These are phyloP conservation scores for Parnassius orleans DNA, from an alignment of 2,888 invertebrate genomes.

Conservation along the genomic window DNA sequence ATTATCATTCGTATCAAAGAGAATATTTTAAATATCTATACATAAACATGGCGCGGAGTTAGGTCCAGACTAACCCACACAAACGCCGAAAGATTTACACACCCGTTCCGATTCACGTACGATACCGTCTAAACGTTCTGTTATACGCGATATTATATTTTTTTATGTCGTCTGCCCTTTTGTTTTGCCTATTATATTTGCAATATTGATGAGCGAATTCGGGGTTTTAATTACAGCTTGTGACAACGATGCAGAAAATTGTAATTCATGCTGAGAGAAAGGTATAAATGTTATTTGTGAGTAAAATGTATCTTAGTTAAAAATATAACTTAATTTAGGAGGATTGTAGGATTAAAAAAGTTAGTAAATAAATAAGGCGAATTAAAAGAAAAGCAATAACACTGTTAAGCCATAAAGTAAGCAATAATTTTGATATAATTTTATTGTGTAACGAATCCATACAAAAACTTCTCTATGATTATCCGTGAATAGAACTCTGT, in stretches of 20 bases:
- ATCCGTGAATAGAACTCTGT: slow-evolving; percentile 17
- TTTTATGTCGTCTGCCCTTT: slow-evolving; percentile 63
- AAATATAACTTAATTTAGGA: too few species aligned
- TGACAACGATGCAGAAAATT: slow-evolving; percentile 16
- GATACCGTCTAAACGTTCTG: slow-evolving; percentile 65
- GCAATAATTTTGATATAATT: slow-evolving; percentile 3
- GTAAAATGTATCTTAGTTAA: too few species aligned
- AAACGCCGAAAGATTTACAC: slow-evolving; percentile 72
- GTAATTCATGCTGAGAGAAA: neutral
- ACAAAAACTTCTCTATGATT: slow-evolving; percentile 23
- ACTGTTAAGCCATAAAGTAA: neutral
- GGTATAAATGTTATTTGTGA: neutral
- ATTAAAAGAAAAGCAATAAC: neutral
- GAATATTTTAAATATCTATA: slow-evolving; percentile 79
- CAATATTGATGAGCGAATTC: slow-evolving; percentile 48
- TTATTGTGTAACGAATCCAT: slow-evolving; percentile 14
- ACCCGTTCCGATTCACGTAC: slow-evolving; percentile 43
- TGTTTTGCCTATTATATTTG: slow-evolving; percentile 52
- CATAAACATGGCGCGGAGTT: slow-evolving; percentile 60
- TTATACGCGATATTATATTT: slow-evolving; percentile 68
- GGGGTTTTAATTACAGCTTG: slow-evolving; percentile 22
- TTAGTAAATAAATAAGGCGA: too few species aligned
- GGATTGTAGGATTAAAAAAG: too few species aligned
- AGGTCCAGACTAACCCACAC: slow-evolving; percentile 68
- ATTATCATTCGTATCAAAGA: slow-evolving; percentile 80